Evolutionary conservation across 2,888 invertebrate species (phyloP), one percentile per base, ranked within the genome.

Genomic region (Callyntrura sp.): DNA sequence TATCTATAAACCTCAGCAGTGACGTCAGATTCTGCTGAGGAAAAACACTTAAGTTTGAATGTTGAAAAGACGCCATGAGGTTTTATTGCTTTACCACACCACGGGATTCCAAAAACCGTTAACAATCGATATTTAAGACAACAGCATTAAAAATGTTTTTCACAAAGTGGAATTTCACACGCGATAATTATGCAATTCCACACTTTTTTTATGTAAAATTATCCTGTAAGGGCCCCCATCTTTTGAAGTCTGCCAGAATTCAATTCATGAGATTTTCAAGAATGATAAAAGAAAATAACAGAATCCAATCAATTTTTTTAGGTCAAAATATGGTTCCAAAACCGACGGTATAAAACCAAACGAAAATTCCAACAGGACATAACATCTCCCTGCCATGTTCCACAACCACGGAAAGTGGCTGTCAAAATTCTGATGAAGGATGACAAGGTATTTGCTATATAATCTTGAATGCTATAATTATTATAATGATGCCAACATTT

Each of bases 271-370:
- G 35, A 35, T 2, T 35, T 35, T 35, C 35, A 35, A n/a, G 1
- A 14, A 51, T 51, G 51, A n/a, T 48, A 9, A 48, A 9, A 48
- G 11, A 51, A 51, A 51, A 51, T 51, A n/a, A 51, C 9, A 11
- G 5, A n/a, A 11, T 17, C 62, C 2, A 4, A 43, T 70, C 51
- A 35, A 35, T 35, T 4, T 35, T n/a, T 35, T 43, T 25, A 94
- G 94, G 94, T 94, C 28, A 96, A 96, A 94, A 96, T 96, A 91
- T 98, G 98, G 98, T 98, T 98, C 94, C 97, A 97, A 94, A 98
- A 98, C 94, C 95, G 98, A 79, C 95, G 98, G 73, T 98, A 98
- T 95, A 99, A 99, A 95, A 98, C 98, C 12, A 99, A 98, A 94
- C 95, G 98, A 94, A 98, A 98, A 95, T 98, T 98, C 94, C 97